Conservation (phyloP, 2,113 vertebrate species). For the Pollimyrus isidori region DNA sequence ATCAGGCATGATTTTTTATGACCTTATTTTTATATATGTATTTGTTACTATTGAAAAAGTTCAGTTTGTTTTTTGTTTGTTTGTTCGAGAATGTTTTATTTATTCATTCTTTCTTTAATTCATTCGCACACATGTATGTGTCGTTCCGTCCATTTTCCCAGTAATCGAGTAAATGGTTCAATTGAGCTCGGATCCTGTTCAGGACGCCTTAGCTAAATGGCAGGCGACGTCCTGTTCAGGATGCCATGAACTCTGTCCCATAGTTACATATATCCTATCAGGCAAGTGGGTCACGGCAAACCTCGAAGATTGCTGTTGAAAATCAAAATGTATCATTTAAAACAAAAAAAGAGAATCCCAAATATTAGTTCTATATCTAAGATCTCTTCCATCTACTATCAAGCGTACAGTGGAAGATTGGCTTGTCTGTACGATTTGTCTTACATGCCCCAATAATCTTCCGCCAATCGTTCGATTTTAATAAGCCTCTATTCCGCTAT, state of each 20-base stretch:
- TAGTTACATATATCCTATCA: not conserved
- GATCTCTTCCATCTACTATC: not conserved
- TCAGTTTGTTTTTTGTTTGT: not conserved
- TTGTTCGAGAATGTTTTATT: not conserved
- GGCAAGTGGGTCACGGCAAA: not conserved
- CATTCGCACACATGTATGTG: not conserved
- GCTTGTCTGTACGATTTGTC: not conserved
- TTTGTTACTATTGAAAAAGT: not conserved
- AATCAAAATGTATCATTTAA: not conserved
- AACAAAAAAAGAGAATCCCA: not conserved
- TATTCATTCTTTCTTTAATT: not conserved
- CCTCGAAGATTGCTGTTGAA: not conserved
- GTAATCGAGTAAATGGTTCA: not conserved
- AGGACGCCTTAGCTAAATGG: not conserved
- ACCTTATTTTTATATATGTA: not conserved
- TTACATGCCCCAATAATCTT: not conserved
- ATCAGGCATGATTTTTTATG: not conserved
- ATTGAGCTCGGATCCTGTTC: not conserved
- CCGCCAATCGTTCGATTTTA: not conserved
- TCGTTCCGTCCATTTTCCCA: not conserved
- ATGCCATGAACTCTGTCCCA: not conserved
- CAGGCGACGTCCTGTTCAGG: not conserved
- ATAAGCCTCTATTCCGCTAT: not conserved
- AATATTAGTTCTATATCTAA: not conserved
- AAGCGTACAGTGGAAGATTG: not conserved